Evolutionary conservation across 2,888 invertebrate genomes (phyloP), one percentile per base, ranked within the genome.

Genomic region (Archips xylosteana): DNA sequence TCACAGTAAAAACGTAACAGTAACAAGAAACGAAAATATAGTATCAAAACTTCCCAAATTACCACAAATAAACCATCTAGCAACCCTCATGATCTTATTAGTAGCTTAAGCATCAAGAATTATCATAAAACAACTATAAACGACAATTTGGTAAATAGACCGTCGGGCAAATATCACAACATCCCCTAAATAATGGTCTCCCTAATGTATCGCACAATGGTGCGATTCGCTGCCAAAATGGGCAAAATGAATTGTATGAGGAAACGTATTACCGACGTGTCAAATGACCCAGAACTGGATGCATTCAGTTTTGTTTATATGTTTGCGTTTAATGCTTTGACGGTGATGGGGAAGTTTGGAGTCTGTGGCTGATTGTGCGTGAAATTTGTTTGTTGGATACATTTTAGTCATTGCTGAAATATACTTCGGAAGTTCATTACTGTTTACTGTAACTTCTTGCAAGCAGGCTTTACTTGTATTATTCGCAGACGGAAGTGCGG

Each of bases 71-170:
- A 51, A 47, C 45, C 63, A 73, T 73, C 68, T 15, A 42, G 34
- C 39, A 12, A 57, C 73, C 73, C 73, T 73, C 68, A 59, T 69
- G 59, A 73, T 72, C 67, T 60, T 12, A 57, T 67, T 64, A 70
- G 57, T 59, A 59, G 57, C 47, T 61, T 73, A 69, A 73, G 68
- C 34, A 64, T 32, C 12, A 32, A 59, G 15, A 49, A 91, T 92
- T 91, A 88, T 80, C 92, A 92, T 92, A 89, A 90, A 87, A 88
- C 86, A 83, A 80, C 85, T 80, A 87, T 89, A 84, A 85, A 83
- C 80, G 79, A 81, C 86, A 89, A 90, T 88, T 91, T 89, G 78
- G 77, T 79, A 82, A 83, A 88, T 85, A 85, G 86, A 87, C 84
- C 85, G 83, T 85, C 83, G 79, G 79, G 83, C 81, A 79, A 75